Evolutionary conservation across 2,888 invertebrate species (phyloP), one percentile per base, ranked within the genome.

Genomic region (Volucella inanis): DNA sequence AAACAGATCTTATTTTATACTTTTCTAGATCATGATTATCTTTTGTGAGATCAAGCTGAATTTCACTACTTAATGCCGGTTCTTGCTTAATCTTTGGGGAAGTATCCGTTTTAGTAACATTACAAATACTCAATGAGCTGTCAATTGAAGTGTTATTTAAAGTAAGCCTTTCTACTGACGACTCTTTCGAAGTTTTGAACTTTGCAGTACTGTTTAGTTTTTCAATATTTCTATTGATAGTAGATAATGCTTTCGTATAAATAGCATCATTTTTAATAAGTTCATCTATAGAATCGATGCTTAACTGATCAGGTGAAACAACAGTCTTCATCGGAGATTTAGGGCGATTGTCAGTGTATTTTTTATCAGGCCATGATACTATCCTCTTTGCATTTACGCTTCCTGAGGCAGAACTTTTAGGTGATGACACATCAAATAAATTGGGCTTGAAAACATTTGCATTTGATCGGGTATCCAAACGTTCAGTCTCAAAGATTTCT

Each of bases 241-340:
- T 89, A 2, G 89, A 88, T 47, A 90, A 67, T 0, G 91, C 90
- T 2, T 87, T 88, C 64, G 90, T 88, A 79, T 91, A 91, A 2
- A 84, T 82, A 8, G 86, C 78, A 88, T 90, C 89, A 55, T 88
- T 87, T 41, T 88, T 79, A 1, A 90, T 84, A 3, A 88, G 54
- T 18, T 89, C 88, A 74, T 91, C 90, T 10, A 91, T 88, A 55
- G 89, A 89, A 70, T 89, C 88, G 39, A 90, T 89, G 82, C 88
- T 89, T 38, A 89, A 79, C 81, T 89, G 89, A 1, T 84, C 65
- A 6, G 88, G 79, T 8, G 87, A 87, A 6, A 71, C 1, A 3
- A 65, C 12, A 0, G 65, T 64, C 55, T 77, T 68, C 57, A 79
- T 50, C 15, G 76, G 76, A 43, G 85, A 67, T 14, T 64, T 10